Evolutionary conservation across 2,888 invertebrate genomes (phyloP), one percentile per base, ranked within the genome.

Genomic region (Rhodophaea formosa): DNA sequence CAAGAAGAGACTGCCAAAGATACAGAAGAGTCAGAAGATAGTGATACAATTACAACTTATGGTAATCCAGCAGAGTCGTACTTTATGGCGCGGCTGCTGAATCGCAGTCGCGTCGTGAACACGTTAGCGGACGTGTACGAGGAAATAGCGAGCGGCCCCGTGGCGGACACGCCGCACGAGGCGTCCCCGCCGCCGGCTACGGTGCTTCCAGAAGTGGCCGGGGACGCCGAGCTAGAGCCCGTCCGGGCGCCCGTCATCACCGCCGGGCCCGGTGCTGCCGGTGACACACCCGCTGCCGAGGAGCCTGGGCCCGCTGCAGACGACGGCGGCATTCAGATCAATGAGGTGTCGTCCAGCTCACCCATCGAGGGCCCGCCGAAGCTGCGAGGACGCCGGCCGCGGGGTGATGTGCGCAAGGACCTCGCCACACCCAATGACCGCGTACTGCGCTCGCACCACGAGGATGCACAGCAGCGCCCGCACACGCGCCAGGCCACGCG

Each of bases 301-400:
- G 68, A 63, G 0, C 62, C 55, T 10, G 69, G 66, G 15, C 35
- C 61, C 46, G 68, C 66, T 43, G 45, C 69, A 59, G 80, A 81
- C 58, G 84, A 84, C 61, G 91, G 89, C 63, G 82, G 89, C 39
- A 94, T 94, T 46, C 94, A 94, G 80, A 94, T 94, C 64, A 93
- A 94, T 77, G 94, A 94, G 77, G 93, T 94, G 15, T 94, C 94
- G 0, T 94, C 94, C 0, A 93, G 93, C 68, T 93, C 93, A 46
- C 90, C 92, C 8, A 88, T 89, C n/a, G 88, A 90, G 45, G 82
- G 72, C 0, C 84, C 89, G 46, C 74, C 79, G 8, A 70, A 79
- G 5, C 61, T 76, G 5, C 83, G 86, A 54, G 84, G 80, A 0
- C 76, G 88, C 0, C 75, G 80, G 0, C 68, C 74, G 3, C 75